Evolutionary conservation across 1,140 invertebrate genomes (phyloP).

Genomic region (Papilio aristodemus): DNA sequence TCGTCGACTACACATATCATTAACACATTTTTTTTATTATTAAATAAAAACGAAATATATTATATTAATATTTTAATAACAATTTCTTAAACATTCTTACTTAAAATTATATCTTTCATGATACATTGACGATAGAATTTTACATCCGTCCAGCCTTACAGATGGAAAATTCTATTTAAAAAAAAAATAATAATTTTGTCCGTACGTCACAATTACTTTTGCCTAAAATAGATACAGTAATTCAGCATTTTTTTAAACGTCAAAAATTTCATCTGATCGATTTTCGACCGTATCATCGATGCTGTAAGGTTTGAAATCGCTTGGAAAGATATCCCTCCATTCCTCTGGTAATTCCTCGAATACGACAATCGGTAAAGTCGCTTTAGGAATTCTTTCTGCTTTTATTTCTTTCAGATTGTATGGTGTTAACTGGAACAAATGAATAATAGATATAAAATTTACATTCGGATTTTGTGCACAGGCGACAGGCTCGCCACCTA

Average conservation of each 20-base stretch:
- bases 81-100: not conserved
- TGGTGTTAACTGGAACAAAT: constrained; percentile 41
- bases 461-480: not conserved
- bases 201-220: constrained; percentile 22
- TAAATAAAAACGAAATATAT: not conserved
- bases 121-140: not conserved
- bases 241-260: constrained; percentile 46
- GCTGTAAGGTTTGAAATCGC: constrained; percentile 45
- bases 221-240: constrained; percentile 35
- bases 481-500: no score
- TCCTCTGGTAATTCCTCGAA: constrained; percentile 46
- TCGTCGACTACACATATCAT: no score
- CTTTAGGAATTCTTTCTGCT: constrained; percentile 32
- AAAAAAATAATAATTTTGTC: not conserved
- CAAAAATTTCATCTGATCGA: constrained; percentile 42
- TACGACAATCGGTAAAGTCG: constrained; percentile 37
- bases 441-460: not conserved
- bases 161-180: constrained; percentile 9
- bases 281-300: constrained; percentile 49
- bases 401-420: constrained; percentile 42
- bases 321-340: constrained; percentile 40
- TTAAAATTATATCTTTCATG: not conserved
- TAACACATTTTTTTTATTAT: not conserved
- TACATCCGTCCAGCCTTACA: constrained; percentile 28
- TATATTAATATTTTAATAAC: constrained; percentile 15